These are phyloP conservation scores for Pantala flavescens DNA, from an alignment of 1,140 invertebrate genomes.

Conservation along the genomic window DNA sequence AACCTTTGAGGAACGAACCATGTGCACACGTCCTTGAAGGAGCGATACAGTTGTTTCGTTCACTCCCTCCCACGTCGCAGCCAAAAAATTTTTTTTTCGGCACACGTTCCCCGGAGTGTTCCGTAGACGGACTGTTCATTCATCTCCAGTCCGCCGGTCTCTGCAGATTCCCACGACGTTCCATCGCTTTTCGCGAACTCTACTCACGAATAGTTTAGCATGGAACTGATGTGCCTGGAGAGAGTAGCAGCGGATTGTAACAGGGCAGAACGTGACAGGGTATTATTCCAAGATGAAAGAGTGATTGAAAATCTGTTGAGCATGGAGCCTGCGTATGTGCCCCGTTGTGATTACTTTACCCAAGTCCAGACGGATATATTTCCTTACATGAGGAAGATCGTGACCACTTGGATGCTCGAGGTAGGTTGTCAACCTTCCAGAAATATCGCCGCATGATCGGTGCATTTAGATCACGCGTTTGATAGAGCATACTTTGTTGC, in stretches of 20 bases:
- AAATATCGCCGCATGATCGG: background rate
- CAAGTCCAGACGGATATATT: conserved; percentile 60
- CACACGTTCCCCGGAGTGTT: too few species aligned
- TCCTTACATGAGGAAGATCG: conserved; percentile 67
- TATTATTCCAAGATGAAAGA: conserved; percentile 53
- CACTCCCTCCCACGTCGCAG: too few species aligned
- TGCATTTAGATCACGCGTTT: background rate
- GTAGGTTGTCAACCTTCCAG: conserved; percentile 39
- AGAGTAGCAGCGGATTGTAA: conserved; percentile 31
- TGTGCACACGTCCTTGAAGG: too few species aligned
- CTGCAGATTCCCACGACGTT: too few species aligned
- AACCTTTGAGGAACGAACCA: too few species aligned
- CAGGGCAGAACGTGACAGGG: conserved; percentile 48
- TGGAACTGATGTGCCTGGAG: conserved; percentile 29
- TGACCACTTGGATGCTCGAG: conserved; percentile 74
- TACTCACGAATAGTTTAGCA: conserved; percentile 10
- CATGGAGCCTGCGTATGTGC: conserved; percentile 53
- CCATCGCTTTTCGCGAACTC: too few species aligned
- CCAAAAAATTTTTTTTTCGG: too few species aligned
- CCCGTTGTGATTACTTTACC: conserved; percentile 58
- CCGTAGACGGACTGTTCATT: too few species aligned
- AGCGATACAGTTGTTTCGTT: too few species aligned
- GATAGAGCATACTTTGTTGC: background rate
- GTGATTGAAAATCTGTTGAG: conserved; percentile 57
- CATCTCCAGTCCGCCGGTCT: too few species aligned